These are phyloP conservation scores for Poecilobothrus nobilitatus DNA, from an alignment of 2,888 invertebrate species.

Conservation along the genomic window DNA sequence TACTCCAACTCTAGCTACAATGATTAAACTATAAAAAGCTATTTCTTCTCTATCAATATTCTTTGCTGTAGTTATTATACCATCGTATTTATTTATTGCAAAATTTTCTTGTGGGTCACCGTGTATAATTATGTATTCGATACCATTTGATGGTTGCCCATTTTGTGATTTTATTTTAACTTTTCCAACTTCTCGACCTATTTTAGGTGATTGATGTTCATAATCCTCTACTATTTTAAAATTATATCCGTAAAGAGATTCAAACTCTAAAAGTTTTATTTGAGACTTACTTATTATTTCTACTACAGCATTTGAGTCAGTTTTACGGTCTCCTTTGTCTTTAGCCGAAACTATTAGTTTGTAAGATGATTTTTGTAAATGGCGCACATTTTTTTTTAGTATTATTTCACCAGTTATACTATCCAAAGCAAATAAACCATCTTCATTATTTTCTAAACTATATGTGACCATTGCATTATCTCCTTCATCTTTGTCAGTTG, in stretches of 20 bases:
- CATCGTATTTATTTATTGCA: constrained; percentile 68
- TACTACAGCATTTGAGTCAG: constrained; percentile 65
- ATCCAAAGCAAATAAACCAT: constrained; percentile 72
- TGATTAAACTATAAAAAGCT: constrained; percentile 64
- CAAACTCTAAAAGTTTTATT: constrained; percentile 65
- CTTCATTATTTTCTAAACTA: constrained; percentile 68
- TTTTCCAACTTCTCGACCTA: constrained; percentile 67
- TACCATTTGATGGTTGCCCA: constrained; percentile 22
- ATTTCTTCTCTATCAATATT: constrained; percentile 78
- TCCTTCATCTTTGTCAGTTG: constrained; percentile 80
- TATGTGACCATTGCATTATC: constrained; percentile 76
- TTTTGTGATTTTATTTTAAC: constrained; percentile 54
- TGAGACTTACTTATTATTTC: constrained; percentile 70
- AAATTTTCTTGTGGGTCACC: constrained; percentile 74
- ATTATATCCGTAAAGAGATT: constrained; percentile 65
- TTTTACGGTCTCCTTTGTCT: constrained; percentile 69
- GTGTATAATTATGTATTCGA: constrained; percentile 67
- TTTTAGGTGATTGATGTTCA: constrained; percentile 50
- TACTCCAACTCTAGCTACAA: constrained; percentile 70
- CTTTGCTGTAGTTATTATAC: constrained; percentile 66
- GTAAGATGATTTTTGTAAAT: constrained; percentile 57
- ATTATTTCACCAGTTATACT: constrained; percentile 67
- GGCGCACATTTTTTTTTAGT: constrained; percentile 55
- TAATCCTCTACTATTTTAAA: constrained; percentile 79
- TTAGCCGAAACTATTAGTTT: constrained; percentile 68